Evolutionary conservation across 1,140 invertebrate species (phyloP), one percentile per base, ranked within the genome.

Genomic region (Anagrus nilaparvatae): DNA sequence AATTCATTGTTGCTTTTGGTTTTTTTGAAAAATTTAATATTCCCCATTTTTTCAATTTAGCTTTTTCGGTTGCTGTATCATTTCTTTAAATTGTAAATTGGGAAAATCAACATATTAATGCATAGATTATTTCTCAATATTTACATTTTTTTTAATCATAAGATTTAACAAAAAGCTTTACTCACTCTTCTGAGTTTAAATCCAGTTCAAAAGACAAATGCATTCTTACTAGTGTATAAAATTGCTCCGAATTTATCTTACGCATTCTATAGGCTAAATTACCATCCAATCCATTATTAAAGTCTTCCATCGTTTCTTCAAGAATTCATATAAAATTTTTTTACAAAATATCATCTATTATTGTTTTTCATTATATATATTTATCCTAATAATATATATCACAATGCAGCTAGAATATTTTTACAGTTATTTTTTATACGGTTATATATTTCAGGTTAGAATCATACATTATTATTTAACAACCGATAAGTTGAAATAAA

Each of bases 141-240:
- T 31, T n/a, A n/a, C n/a, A n/a, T n/a, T n/a, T n/a, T n/a, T n/a
- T n/a, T n/a, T n/a, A n/a, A n/a, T n/a, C n/a, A 6, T 31, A 48
- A 46, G 44, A 29, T 32, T 35, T 40, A 37, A 23, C 41, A 33
- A 40, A 47, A 23, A 13, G 33, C 35, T 33, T 33, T 33, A 72
- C 77, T 76, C 73, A 88, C 84, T 88, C 84, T 61, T 87, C 84
- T 9, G 81, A 84, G 47, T 81, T 83, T 35, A 89, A 76, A 53
- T 84, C 79, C 43, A 91, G 69, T 54, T 88, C 76, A 70, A 93
- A 91, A 13, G 86, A 90, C 51, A 93, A 69, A 69, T 93, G 89
- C 88, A 92, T 93, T 57, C 84, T 79, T 50, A 91, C 85, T 48
- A 93, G 72, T 17, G 83, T 87, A 47, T 84, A 77, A 65, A 85